Percentiles rank a stretch among this genome's conserved stretches.
These are phyloP conservation scores for Alosa sapidissima DNA, from an alignment of 2,797 vertebrate genomes.

Conservation along the genomic window DNA sequence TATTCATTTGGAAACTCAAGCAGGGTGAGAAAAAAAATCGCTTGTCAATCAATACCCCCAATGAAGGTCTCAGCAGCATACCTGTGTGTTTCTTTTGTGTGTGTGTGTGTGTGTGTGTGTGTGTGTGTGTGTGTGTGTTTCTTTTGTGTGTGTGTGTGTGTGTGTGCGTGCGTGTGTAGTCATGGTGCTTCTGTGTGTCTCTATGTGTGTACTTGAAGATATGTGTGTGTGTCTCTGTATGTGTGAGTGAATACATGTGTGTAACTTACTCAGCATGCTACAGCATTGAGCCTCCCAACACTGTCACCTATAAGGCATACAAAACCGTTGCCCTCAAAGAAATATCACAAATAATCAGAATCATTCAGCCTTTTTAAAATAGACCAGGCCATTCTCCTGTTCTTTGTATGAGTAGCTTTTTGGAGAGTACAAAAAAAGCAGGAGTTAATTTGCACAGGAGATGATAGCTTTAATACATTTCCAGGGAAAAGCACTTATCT, in stretches of 20 bases:
- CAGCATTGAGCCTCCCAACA: too few species aligned
- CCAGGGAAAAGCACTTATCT: too few species aligned
- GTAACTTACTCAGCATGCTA: background rate
- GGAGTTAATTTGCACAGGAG: too few species aligned
- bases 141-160: background rate
- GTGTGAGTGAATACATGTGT: background rate
- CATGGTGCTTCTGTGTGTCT: background rate
- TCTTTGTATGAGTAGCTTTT: too few species aligned
- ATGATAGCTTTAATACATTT: too few species aligned
- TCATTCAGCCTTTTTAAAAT: too few species aligned
- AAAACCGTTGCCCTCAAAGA: too few species aligned
- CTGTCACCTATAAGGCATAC: too few species aligned
- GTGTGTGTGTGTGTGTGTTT: background rate
- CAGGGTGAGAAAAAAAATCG: background rate
- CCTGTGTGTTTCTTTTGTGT: background rate
- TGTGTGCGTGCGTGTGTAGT: background rate
- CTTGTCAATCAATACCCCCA: background rate
- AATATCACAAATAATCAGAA: too few species aligned
- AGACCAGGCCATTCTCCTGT: too few species aligned
- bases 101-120: background rate
- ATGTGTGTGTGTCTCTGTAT: background rate
- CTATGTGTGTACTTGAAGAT: background rate
- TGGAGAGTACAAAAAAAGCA: too few species aligned
- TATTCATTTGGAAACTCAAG: slow-evolving; percentile 9
- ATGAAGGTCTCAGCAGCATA: background rate